phyloP scores from a whole-genome alignment of 2,888 invertebrate species.

The Ormyrus thymus region DNA sequence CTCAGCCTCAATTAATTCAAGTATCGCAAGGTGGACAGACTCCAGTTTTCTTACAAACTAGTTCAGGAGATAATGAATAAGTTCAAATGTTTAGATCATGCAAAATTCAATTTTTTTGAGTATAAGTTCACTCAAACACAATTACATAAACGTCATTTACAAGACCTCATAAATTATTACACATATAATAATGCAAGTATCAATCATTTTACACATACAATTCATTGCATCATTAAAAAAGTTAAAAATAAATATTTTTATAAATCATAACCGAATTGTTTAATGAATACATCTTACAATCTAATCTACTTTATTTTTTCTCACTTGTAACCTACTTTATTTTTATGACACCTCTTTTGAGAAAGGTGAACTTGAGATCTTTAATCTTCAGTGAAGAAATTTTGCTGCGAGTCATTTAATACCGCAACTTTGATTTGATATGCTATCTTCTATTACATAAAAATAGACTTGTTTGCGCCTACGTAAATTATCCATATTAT shows the following conservation, averaged over 20 bases:
- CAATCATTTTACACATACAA: slow-evolving; percentile 25
- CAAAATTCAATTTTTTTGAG: slow-evolving; percentile 34
- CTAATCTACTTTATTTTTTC: slow-evolving; percentile 7
- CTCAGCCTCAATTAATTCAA: slow-evolving; percentile 84
- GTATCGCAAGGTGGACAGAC: slow-evolving; percentile 75
- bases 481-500: too few relatives aligned
- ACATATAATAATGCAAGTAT: slow-evolving; percentile 11
- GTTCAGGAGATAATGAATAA: slow-evolving; percentile 71
- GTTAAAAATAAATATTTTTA: slow-evolving; percentile 53
- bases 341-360: background rate
- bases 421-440: too few relatives aligned
- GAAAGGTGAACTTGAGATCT: background rate
- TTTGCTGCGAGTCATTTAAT: too few relatives aligned
- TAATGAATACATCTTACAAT: background rate
- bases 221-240: slow-evolving; percentile 35
- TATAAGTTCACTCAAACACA: slow-evolving; percentile 40
- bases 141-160: slow-evolving; percentile 16
- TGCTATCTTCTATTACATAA: too few relatives aligned
- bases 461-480: too few relatives aligned
- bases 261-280: slow-evolving; percentile 24
- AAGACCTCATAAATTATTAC: slow-evolving; percentile 36
- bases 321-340: slow-evolving; percentile 2
- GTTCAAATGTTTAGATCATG: slow-evolving; percentile 44
- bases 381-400: too few relatives aligned
- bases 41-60: slow-evolving; percentile 71